These are phyloP conservation scores for Bellardia bayeri DNA, from an alignment of 2,888 invertebrate genomes.

Conservation along the genomic window DNA sequence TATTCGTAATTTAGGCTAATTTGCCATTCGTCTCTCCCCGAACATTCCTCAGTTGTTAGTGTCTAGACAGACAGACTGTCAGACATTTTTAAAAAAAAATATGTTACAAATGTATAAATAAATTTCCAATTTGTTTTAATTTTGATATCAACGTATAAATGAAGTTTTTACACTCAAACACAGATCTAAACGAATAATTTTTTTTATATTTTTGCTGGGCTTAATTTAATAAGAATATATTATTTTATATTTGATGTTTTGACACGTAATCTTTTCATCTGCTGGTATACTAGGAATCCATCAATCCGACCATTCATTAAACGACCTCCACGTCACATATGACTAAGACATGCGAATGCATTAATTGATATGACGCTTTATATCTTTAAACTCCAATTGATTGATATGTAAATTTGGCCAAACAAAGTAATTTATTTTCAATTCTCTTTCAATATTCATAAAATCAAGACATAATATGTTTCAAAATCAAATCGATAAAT, in stretches of 20 bases:
- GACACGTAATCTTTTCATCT: neutral
- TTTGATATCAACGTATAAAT: constrained; percentile 1
- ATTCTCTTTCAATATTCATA: neutral
- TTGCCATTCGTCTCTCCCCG: neutral
- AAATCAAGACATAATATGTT: neutral
- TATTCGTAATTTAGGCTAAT: constrained; percentile 7
- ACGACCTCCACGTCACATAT: constrained; percentile 8
- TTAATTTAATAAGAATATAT: neutral
- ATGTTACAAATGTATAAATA: neutral
- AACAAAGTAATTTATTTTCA: neutral
- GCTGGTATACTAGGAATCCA: neutral
- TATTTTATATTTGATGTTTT: constrained; percentile 8
- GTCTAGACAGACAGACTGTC: neutral
- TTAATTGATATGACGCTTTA: constrained; percentile 2
- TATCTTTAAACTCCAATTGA: neutral
- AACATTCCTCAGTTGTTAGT: neutral
- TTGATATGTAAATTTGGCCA: neutral
- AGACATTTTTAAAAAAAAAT: neutral
- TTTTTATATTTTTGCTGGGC: neutral
- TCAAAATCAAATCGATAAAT: neutral
- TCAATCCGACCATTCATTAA: neutral
- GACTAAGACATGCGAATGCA: neutral
- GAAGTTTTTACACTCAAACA: neutral
- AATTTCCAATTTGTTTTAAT: neutral
- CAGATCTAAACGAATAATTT: neutral